phyloP scores from a whole-genome alignment of 1,140 invertebrate species.

The Eurytemora carolleeae region DNA sequence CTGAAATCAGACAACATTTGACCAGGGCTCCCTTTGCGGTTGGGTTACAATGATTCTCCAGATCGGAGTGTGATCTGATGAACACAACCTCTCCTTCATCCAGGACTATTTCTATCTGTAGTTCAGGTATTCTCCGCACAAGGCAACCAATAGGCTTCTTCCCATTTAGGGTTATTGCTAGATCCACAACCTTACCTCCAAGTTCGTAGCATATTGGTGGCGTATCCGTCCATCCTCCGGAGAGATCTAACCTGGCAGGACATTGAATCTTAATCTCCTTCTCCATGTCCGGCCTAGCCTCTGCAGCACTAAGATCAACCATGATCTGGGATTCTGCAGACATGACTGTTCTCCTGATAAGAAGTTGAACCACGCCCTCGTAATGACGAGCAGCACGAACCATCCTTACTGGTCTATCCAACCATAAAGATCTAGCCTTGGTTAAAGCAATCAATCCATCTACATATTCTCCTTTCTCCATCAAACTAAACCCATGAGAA shows the following conservation, averaged over 20 bases:
- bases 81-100: conserved; percentile 19
- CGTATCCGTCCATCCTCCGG: conserved; percentile 35
- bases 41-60: conserved; percentile 31
- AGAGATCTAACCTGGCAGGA: conserved; percentile 32
- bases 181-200: conserved; percentile 31
- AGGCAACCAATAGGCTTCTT: conserved; percentile 32
- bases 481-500: conserved; percentile 26
- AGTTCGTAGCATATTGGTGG: conserved; percentile 36
- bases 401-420: conserved; percentile 25
- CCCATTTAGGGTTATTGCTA: conserved; percentile 24
- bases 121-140: too few species aligned
- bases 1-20: conserved; percentile 30
- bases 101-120: too few species aligned
- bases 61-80: conserved; percentile 24
- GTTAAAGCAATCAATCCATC: conserved; percentile 25
- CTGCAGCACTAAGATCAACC: background rate
- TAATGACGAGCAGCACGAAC: conserved; percentile 33
- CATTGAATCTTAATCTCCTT: conserved; percentile 29
- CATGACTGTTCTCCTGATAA: conserved; percentile 27
- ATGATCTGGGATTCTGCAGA: background rate
- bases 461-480: conserved; percentile 25
- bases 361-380: conserved; percentile 31
- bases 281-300: conserved; percentile 17
- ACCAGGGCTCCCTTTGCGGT: conserved; percentile 29
- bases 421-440: conserved; percentile 26